Percentiles rank a stretch among this genome's conserved stretches.
These are phyloP conservation scores for Drosophila sulfurigaster DNA, from an alignment of 1,140 invertebrate genomes.

Conservation along the genomic window DNA sequence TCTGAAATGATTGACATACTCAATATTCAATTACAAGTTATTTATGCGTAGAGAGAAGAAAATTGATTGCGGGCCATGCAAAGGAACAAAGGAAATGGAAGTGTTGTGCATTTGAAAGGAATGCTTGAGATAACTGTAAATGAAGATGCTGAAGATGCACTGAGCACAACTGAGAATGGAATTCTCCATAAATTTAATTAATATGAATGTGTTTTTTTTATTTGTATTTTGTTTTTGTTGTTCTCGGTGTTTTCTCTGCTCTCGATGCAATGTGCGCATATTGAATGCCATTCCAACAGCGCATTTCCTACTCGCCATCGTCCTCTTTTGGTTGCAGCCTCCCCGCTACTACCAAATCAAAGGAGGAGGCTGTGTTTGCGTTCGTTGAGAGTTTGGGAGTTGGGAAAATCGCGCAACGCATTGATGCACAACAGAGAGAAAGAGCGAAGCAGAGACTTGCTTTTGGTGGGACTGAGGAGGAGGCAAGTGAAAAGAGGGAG, in stretches of 20 bases:
- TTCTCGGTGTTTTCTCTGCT: background rate
- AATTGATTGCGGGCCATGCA: no score
- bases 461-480: background rate
- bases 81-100: no score
- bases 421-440: conserved; percentile 19
- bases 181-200: conserved; percentile 5
- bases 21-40: no score
- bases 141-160: no score
- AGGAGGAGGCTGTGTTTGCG: background rate
- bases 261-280: conserved; percentile 28
- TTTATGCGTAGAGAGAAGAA: no score
- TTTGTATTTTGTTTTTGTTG: no score
- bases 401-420: conserved; percentile 18
- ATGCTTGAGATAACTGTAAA: no score
- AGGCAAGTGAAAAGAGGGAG: background rate
- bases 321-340: background rate
- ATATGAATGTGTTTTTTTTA: background rate
- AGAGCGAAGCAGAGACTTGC: no score
- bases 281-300: conserved; percentile 18
- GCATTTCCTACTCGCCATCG: background rate
- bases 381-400: background rate
- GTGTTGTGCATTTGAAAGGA: no score
- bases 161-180: no score
- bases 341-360: background rate
- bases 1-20: no score